Evolutionary conservation across 2,888 invertebrate genomes (phyloP).

Genomic region (Melanostoma scalare): DNA sequence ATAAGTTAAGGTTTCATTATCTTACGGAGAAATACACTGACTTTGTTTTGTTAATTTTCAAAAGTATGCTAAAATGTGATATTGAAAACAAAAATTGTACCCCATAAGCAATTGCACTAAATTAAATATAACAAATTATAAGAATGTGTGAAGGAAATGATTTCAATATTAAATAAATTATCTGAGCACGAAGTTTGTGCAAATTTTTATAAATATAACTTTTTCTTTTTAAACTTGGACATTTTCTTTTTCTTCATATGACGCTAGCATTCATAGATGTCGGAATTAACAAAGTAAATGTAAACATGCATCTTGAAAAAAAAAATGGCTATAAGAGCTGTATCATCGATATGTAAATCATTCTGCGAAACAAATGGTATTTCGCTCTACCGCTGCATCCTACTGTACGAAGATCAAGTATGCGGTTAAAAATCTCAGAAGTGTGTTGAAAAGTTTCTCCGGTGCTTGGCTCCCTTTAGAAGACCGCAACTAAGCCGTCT

Average conservation of each 20-base stretch:
- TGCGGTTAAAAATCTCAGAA: too few relatives aligned
- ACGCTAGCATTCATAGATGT: too few relatives aligned
- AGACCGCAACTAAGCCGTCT: too few relatives aligned
- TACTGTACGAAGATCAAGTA: too few relatives aligned
- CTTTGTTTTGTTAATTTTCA: slow-evolving; percentile 28
- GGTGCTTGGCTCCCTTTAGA: too few relatives aligned
- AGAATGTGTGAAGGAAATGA: slow-evolving; percentile 24
- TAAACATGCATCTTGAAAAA: too few relatives aligned
- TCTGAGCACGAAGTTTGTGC: slow-evolving; percentile 24
- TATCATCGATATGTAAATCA: too few relatives aligned
- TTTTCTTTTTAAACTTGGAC: slow-evolving; percentile 42
- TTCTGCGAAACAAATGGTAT: too few relatives aligned
- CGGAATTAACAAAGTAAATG: background rate
- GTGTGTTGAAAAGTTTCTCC: too few relatives aligned
- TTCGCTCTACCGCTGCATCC: too few relatives aligned
- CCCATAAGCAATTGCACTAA: slow-evolving; percentile 39
- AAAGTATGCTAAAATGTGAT: slow-evolving; percentile 66
- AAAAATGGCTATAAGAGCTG: too few relatives aligned
- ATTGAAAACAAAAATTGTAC: slow-evolving; percentile 48
- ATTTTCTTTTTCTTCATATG: background rate
- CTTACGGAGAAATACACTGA: slow-evolving; percentile 21
- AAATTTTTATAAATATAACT: slow-evolving; percentile 33
- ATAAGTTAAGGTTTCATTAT: slow-evolving; percentile 59
- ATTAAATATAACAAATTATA: slow-evolving; percentile 20
- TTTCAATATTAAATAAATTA: slow-evolving; percentile 29